Conservation (phyloP, 2,797 vertebrate genomes). For the Psittacula derbiana region DNA sequence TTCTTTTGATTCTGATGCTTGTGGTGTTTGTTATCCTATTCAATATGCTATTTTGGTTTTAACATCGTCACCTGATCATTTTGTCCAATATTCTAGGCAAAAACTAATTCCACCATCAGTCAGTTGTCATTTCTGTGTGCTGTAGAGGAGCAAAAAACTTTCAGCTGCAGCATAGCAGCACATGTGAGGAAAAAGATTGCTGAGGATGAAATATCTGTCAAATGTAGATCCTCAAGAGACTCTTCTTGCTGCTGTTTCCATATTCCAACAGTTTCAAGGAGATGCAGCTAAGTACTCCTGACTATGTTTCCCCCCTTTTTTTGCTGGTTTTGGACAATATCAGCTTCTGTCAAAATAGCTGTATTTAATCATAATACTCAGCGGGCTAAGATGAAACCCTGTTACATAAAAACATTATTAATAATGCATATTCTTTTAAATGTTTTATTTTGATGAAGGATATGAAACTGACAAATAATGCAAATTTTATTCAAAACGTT, state of each 20-base stretch:
- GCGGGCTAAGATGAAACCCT: not conserved
- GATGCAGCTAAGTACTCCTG: not conserved
- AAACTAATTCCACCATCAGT: not conserved
- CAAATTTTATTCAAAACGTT: conserved; percentile 49
- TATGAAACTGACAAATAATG: conserved; percentile 27
- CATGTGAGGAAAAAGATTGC: not conserved
- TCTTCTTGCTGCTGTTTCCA: not conserved
- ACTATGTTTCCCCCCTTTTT: not conserved
- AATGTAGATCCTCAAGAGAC: not conserved
- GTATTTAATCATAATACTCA: conserved; percentile 2
- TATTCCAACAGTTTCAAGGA: not conserved
- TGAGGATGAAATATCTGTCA: not conserved
- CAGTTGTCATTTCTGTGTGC: not conserved
- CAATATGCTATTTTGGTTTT: not conserved
- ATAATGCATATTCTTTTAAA: conserved; percentile 42
- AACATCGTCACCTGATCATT: not conserved
- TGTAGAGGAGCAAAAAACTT: not conserved
- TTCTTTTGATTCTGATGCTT: not conserved
- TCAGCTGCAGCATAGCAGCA: not conserved
- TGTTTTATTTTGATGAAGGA: conserved; percentile 52
- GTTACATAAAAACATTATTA: conserved; percentile 47
- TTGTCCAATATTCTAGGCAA: not conserved
- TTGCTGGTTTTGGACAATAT: not conserved
- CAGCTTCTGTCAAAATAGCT: not conserved
- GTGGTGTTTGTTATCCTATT: not conserved